phyloP scores from a whole-genome alignment of 2,113 vertebrate species.

The Pangasianodon hypophthalmus region DNA sequence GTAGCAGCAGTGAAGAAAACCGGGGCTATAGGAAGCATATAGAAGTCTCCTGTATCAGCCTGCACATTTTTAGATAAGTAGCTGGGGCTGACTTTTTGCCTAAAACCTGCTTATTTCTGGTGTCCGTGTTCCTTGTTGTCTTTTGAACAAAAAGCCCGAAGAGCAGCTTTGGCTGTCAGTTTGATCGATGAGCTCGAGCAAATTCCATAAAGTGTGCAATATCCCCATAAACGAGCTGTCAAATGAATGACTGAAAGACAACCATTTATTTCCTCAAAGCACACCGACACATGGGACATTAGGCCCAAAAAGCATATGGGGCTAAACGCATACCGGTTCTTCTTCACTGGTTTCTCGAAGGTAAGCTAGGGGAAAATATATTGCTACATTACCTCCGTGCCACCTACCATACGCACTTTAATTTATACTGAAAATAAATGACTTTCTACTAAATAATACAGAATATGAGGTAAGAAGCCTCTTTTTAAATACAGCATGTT shows the following conservation, averaged over 20 bases:
- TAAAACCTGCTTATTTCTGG: neutral
- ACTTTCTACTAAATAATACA: neutral
- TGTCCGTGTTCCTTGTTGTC: neutral
- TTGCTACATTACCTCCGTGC: constrained; percentile 33
- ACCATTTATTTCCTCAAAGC: constrained; percentile 39
- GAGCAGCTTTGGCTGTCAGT: constrained; percentile 14
- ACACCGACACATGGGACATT: constrained; percentile 38
- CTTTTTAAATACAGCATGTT: constrained; percentile 31
- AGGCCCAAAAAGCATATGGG: constrained; percentile 36
- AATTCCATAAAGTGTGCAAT: constrained; percentile 34
- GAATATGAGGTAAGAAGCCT: neutral
- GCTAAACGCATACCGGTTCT: constrained; percentile 16
- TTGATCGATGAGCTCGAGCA: constrained; percentile 7
- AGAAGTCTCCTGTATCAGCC: neutral
- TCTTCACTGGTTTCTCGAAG: constrained; percentile 25
- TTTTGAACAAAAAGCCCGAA: neutral
- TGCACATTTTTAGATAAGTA: neutral
- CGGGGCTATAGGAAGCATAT: neutral
- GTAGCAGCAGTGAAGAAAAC: neutral
- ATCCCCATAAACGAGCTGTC: constrained; percentile 38
- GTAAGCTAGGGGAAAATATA: constrained; percentile 32
- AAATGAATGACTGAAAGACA: constrained; percentile 39
- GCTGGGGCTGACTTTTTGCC: neutral
- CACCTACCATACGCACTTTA: constrained; percentile 27
- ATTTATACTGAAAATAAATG: constrained; percentile 35